phyloP scores from a whole-genome alignment of 2,888 invertebrate species.

The Thalpophila matura region DNA sequence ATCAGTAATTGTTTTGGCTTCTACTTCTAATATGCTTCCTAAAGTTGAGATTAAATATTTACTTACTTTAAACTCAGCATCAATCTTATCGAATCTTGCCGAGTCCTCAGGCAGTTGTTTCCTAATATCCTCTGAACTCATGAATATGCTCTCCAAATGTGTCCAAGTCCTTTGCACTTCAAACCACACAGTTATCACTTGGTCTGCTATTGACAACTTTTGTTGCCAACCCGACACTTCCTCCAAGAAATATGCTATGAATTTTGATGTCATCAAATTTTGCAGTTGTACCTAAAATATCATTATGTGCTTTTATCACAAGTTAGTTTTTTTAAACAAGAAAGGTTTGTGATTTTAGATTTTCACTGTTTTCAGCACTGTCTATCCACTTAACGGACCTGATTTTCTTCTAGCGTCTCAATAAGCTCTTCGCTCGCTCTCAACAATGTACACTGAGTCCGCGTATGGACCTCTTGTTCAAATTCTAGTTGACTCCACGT shows the following conservation, averaged over 20 bases:
- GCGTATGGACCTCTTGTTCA: slow-evolving; percentile 96
- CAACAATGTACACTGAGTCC: slow-evolving; percentile 96
- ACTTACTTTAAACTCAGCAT: slow-evolving; percentile 95
- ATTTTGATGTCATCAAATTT: slow-evolving; percentile 99
- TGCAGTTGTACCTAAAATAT: slow-evolving; percentile 95
- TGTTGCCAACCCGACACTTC: slow-evolving; percentile 99
- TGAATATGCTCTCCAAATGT: slow-evolving; percentile 99
- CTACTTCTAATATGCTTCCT: background rate
- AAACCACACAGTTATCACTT: slow-evolving; percentile 97
- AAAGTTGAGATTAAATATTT: background rate
- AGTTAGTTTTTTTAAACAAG: too few species aligned
- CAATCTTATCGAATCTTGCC: slow-evolving; percentile 97
- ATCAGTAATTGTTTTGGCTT: background rate
- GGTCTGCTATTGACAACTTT: slow-evolving; percentile 97
- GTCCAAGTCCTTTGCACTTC: slow-evolving; percentile 99
- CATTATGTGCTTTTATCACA: background rate
- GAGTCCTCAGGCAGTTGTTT: slow-evolving; percentile 98
- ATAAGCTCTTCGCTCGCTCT: slow-evolving; percentile 98
- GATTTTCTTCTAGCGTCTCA: slow-evolving; percentile 99
- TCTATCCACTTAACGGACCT: slow-evolving; percentile 92
- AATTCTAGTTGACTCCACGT: slow-evolving; percentile 99
- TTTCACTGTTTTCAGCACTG: background rate
- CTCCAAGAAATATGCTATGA: slow-evolving; percentile 98
- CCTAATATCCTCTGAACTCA: slow-evolving; percentile 99
- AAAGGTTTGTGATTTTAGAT: too few species aligned